Conservation (phyloP, 92 coral and sea anemone species). For the Metridium senile region DNA sequence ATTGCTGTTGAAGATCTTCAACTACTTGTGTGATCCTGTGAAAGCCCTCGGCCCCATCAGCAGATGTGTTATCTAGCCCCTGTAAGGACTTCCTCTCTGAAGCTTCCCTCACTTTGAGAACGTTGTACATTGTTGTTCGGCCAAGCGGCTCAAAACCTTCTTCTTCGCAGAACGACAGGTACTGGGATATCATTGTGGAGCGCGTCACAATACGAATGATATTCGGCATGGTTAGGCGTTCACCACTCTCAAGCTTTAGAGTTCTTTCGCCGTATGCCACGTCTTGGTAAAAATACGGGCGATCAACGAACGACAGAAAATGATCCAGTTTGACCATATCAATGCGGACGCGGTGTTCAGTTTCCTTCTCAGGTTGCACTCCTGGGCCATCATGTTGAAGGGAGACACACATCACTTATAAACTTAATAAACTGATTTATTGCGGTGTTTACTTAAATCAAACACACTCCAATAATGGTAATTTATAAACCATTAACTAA, state of each 20-base stretch:
- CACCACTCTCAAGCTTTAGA: slow-evolving; percentile 52
- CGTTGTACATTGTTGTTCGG: slow-evolving; percentile 33
- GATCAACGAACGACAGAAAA: slow-evolving; percentile 46
- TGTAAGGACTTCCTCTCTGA: slow-evolving; percentile 47
- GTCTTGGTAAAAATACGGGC: slow-evolving; percentile 44
- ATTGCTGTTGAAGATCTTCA: slow-evolving; percentile 32
- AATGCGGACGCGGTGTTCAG: slow-evolving; percentile 28
- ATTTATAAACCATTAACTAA: no score
- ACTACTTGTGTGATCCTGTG: slow-evolving; percentile 20
- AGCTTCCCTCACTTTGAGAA: slow-evolving; percentile 53
- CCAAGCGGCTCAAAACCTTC: slow-evolving; percentile 47
- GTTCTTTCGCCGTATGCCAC: slow-evolving; percentile 36
- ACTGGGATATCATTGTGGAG: slow-evolving; percentile 54
- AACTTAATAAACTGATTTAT: no score
- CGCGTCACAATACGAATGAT: slow-evolving; percentile 50
- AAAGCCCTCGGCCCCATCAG: slow-evolving; percentile 56
- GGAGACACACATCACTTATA: no score
- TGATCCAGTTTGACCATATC: slow-evolving; percentile 47
- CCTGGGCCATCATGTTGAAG: slow-evolving; percentile 39
- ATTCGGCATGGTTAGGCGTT: slow-evolving; percentile 47
- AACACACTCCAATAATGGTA: no score
- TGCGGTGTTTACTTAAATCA: no score
- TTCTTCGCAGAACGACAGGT: slow-evolving; percentile 34
- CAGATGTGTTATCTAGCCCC: slow-evolving; percentile 51
- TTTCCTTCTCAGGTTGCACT: slow-evolving; percentile 20